Base-by-base conservation (phyloP, 2,888 invertebrate species). In the Tinea semifulvella region DNA sequence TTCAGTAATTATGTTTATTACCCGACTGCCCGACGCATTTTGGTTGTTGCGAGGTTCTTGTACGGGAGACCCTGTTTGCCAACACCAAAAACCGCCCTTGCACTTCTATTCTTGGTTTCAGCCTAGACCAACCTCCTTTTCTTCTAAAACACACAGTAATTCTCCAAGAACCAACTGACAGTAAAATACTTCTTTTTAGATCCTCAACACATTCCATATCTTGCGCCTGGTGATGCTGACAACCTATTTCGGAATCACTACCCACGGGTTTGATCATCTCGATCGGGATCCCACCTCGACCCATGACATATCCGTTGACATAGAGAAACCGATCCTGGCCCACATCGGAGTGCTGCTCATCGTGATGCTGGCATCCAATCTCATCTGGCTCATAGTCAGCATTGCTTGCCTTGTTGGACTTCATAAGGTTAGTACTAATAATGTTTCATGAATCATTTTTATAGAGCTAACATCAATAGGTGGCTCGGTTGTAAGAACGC, bases 391-490 rank as follows among this genome's bases (percentile, higher is more conserved):
- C 35, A 27, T 51, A 2, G 48, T 62, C 45, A 62, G 57, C 39
- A 53, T 65, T 0, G 58, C 57, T 18, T 63, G 63, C 47, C 50
- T 66, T 25, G 57, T 64, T 20, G 64, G 63, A 42, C 46, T 65
- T 5, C 64, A 66, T 50, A 63, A 60, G 61, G 66, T 66, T 45
- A 36, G 44, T 43, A 18, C 40, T 46, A 3, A 28, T 47, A 25
- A 7, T 25, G 2, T 36, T n/a, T n/a, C n/a, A n/a, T n/a, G n/a
- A n/a, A n/a, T n/a, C n/a, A n/a, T n/a, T n/a, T n/a, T n/a, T n/a
- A n/a, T n/a, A n/a, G n/a, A n/a, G n/a, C n/a, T n/a, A n/a, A n/a
- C n/a, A n/a, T n/a, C n/a, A n/a, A n/a, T n/a, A n/a, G n/a, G n/a
- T n/a, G n/a, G n/a, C n/a, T n/a, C n/a, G n/a, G n/a, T n/a, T n/a